Conservation (phyloP, 37 sponge, comb jelly and placozoan genomes). For the Haliclona indistincta region DNA sequence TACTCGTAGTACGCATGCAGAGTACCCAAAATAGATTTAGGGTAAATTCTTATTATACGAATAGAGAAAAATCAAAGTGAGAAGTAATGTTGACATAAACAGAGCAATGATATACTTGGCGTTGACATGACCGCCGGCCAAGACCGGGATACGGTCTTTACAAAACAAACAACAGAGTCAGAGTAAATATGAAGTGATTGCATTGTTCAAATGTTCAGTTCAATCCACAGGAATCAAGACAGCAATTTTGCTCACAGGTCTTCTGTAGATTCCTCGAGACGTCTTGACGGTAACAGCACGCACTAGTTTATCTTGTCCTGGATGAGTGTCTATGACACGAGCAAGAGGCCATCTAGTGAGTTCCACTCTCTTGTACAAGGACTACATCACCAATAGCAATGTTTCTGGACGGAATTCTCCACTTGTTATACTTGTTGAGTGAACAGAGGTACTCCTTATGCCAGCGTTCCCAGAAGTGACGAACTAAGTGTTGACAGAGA, state of each 20-base stretch:
- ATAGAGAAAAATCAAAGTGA: no score
- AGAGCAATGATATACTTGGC: no score
- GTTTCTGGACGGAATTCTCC: conserved; percentile 19
- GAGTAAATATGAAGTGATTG: not conserved
- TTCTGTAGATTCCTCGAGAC: conserved; percentile 16
- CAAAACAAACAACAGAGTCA: not conserved
- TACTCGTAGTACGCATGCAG: no score
- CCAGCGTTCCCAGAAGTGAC: conserved; percentile 43
- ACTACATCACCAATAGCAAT: conserved; percentile 17
- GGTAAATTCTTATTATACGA: no score
- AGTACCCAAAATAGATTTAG: no score
- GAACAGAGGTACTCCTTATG: conserved; percentile 14
- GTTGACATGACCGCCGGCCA: not conserved
- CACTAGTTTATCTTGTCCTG: conserved; percentile 28
- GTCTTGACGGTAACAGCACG: conserved; percentile 27
- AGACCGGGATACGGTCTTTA: not conserved
- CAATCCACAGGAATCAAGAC: conserved; percentile 19
- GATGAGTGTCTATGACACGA: conserved; percentile 18
- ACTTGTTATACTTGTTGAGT: conserved; percentile 14
- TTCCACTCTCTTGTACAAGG: conserved; percentile 6
- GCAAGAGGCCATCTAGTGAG: conserved; percentile 32
- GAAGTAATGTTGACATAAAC: no score
- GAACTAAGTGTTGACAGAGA: conserved; percentile 23
- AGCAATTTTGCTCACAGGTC: conserved; percentile 25
- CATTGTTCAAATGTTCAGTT: not conserved